Conservation (phyloP, 2,888 invertebrate genomes). For the Apamea anceps region DNA sequence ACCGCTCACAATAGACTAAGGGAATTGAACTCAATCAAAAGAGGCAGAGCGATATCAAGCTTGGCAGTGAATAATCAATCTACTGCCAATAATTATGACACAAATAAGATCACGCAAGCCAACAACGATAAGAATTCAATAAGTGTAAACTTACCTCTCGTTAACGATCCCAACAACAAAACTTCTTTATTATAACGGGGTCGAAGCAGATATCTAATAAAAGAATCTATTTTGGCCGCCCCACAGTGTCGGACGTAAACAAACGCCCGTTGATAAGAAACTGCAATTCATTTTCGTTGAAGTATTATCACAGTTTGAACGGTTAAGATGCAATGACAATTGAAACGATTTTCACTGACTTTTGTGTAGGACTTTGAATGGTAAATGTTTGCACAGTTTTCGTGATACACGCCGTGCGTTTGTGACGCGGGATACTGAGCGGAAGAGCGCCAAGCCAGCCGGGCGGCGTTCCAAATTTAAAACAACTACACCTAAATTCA, state of each 20-base stretch:
- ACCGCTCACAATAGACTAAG: constrained; percentile 72
- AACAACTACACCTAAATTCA: constrained; percentile 84
- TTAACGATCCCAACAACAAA: constrained; percentile 74
- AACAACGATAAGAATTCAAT: constrained; percentile 72
- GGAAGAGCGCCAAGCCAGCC: constrained; percentile 80
- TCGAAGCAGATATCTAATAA: constrained; percentile 84
- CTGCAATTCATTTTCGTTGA: constrained; percentile 74
- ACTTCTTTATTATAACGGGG: constrained; percentile 80
- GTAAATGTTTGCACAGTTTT: constrained; percentile 72
- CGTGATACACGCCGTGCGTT: constrained; percentile 77
- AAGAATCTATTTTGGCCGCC: constrained; percentile 87
- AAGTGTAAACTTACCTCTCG: constrained; percentile 83
- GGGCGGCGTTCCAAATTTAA: constrained; percentile 88
- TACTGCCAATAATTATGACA: constrained; percentile 83
- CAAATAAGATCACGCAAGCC: constrained; percentile 75
- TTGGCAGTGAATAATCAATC: constrained; percentile 80
- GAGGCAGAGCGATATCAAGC: constrained; percentile 65
- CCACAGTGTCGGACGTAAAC: constrained; percentile 78
- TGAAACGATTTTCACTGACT: constrained; percentile 58
- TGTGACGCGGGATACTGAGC: constrained; percentile 79
- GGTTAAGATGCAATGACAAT: constrained; percentile 12
- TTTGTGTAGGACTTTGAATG: constrained; percentile 54
- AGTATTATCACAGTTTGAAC: constrained; percentile 59
- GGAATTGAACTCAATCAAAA: constrained; percentile 72
- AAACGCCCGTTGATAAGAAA: constrained; percentile 71